Evolutionary conservation across 2,888 invertebrate species (phyloP).

Genomic region (Athetis lepigone): DNA sequence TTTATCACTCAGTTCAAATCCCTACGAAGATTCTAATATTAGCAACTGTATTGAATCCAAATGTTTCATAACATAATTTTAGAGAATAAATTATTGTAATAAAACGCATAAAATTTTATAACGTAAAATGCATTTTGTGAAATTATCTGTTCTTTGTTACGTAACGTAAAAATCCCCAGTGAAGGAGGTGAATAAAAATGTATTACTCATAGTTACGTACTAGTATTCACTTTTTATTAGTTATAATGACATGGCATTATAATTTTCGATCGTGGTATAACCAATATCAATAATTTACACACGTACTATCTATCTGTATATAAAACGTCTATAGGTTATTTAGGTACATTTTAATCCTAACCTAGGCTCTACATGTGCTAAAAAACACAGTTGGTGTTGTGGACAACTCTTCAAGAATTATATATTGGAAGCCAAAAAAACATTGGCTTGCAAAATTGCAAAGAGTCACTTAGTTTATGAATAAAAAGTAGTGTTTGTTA

Average conservation of each 20-base stretch:
- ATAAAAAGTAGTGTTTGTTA: not conserved
- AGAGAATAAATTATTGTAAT: not conserved
- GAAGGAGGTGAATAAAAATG: constrained; percentile 39
- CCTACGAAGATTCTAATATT: constrained; percentile 21
- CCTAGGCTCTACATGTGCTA: too few species aligned
- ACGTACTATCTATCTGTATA: too few species aligned
- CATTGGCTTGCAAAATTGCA: too few species aligned
- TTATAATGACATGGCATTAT: not conserved
- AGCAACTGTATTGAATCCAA: constrained; percentile 4
- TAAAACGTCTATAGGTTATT: too few species aligned
- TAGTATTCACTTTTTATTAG: too few species aligned
- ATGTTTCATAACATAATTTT: constrained; percentile 9
- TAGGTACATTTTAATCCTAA: too few species aligned
- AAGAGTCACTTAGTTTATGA: not conserved
- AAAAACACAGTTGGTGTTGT: too few species aligned
- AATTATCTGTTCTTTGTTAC: constrained; percentile 32
- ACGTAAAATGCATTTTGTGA: constrained; percentile 6
- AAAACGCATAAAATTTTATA: constrained; percentile 1
- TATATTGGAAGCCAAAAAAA: too few species aligned
- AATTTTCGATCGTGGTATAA: not conserved
- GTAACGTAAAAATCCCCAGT: constrained; percentile 27
- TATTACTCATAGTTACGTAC: not conserved
- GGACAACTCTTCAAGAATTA: too few species aligned
- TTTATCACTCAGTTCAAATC: constrained; percentile 36
- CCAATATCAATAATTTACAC: not conserved